These are phyloP conservation scores for Microcebus murinus DNA, from an alignment of 2,113 vertebrate species.

Conservation along the genomic window DNA sequence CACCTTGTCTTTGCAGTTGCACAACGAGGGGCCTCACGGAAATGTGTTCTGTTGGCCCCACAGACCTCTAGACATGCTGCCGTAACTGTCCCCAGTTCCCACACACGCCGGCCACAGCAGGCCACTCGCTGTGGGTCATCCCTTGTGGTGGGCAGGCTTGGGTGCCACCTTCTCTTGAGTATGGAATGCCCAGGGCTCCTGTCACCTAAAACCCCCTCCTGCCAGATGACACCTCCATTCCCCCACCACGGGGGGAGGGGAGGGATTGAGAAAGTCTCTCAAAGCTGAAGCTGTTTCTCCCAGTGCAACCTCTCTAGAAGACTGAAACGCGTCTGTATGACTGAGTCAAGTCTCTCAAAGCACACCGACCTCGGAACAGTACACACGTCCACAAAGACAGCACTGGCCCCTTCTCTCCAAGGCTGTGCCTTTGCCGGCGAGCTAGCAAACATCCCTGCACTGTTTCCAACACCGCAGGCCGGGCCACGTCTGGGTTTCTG, in stretches of 20 bases:
- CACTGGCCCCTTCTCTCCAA: neutral
- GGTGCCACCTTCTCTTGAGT: neutral
- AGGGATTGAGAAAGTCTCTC: neutral
- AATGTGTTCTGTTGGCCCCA: neutral
- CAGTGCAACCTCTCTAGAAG: neutral
- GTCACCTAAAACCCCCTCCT: neutral
- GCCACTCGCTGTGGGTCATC: rapidly evolving
- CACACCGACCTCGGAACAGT: too few species aligned
- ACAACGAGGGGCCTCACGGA: neutral
- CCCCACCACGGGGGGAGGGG: neutral
- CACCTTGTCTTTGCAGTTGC: neutral
- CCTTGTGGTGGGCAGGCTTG: neutral
- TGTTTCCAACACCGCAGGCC: neutral
- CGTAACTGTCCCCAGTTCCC: neutral
- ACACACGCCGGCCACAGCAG: neutral
- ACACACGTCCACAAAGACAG: neutral
- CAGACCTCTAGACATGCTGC: neutral
- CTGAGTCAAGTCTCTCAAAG: neutral
- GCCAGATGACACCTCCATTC: neutral
- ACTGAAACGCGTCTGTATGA: neutral
- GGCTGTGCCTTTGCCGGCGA: neutral
- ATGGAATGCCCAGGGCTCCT: neutral
- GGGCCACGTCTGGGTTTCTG: neutral
- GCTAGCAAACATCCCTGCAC: neutral
- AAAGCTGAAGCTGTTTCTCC: neutral